A percentile compares a stretch with the other conserved stretches of the same genome.
Conservation (phyloP, 2,888 invertebrate genomes). For the Deroplatys truncata region DNA sequence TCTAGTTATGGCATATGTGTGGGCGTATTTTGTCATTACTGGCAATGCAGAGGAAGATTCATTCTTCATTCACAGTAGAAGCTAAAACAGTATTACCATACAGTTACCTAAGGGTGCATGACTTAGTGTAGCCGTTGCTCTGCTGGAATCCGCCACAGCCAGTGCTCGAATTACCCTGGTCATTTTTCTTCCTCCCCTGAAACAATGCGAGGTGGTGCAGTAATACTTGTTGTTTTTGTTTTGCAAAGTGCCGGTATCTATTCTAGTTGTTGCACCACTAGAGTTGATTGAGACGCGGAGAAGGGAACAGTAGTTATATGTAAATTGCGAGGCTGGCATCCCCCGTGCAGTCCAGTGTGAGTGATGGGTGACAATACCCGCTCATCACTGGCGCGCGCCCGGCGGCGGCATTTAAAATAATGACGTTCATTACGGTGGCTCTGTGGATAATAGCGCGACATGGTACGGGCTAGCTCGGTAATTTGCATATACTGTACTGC, state of each 20-base stretch:
- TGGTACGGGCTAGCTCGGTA: background rate
- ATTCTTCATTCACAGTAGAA: too few species aligned
- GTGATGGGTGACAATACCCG: conserved; percentile 10
- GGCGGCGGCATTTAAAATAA: conserved; percentile 17
- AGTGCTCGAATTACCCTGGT: background rate
- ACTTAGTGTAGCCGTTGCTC: background rate
- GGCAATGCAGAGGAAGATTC: too few species aligned
- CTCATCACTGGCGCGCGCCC: background rate
- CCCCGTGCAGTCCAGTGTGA: background rate
- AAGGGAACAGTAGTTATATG: background rate
- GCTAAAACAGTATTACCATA: too few species aligned
- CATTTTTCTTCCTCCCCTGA: background rate
- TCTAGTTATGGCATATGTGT: too few species aligned
- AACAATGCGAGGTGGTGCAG: background rate
- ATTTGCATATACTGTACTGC: background rate
- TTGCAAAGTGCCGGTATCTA: background rate
- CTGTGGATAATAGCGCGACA: background rate
- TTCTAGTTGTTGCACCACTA: background rate
- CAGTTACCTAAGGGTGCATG: background rate
- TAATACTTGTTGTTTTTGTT: background rate
- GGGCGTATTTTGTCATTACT: too few species aligned
- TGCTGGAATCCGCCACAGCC: background rate
- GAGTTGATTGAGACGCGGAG: background rate
- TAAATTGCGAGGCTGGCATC: background rate
- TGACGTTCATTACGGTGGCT: conserved; percentile 13